Evolutionary conservation across 2,797 vertebrate species (phyloP).

Genomic region (Acipenser transmontanus): DNA sequence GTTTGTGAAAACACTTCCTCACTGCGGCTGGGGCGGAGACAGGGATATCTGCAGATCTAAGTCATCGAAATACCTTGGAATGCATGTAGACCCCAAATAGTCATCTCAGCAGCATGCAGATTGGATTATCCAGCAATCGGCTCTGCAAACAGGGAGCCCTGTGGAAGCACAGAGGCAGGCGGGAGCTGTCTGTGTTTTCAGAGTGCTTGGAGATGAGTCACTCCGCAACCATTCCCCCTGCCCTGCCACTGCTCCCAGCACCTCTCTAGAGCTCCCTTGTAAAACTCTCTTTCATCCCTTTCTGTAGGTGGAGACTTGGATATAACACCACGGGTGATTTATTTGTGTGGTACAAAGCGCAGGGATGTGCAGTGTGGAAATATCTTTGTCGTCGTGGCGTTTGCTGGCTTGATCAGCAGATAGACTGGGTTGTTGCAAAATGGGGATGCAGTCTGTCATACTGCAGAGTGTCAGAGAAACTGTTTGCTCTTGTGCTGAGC

Average conservation of each 20-base stretch:
- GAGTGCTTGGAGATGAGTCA: background rate
- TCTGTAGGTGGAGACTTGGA: no score
- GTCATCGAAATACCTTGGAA: background rate
- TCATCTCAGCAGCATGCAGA: background rate
- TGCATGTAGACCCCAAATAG: slow-evolving; percentile 7
- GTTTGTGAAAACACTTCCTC: background rate
- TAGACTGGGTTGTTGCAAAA: no score
- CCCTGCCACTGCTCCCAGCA: background rate
- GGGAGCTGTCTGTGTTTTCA: background rate
- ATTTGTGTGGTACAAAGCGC: no score
- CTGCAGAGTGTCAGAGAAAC: no score
- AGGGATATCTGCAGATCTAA: background rate
- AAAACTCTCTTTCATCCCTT: no score
- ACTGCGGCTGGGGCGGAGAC: background rate
- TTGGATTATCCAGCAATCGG: background rate
- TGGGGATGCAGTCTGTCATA: no score
- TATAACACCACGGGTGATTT: no score
- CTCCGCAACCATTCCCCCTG: background rate
- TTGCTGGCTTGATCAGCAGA: no score
- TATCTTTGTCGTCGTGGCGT: no score
- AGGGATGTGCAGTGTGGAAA: no score
- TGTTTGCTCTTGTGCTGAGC: no score
- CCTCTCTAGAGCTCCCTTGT: no score
- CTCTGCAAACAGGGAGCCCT: background rate
- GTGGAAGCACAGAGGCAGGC: background rate